These are phyloP conservation scores for Probosciger aterrimus DNA, from an alignment of 2,113 vertebrate species.

Conservation along the genomic window DNA sequence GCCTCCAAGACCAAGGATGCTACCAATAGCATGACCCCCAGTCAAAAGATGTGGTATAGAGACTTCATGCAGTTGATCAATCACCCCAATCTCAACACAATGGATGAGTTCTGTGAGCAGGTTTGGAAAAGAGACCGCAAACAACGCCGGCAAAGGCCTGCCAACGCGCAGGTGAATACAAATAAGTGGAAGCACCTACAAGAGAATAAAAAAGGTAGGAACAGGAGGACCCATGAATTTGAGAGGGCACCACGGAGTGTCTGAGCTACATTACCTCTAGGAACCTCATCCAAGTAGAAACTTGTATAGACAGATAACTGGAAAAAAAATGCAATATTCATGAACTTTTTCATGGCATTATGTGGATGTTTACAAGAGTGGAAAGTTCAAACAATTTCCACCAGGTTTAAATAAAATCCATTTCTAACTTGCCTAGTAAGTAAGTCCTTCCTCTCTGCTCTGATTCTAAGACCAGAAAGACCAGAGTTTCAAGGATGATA, in stretches of 20 bases:
- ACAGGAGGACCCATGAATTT: conserved; percentile 97
- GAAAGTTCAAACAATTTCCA: conserved; percentile 72
- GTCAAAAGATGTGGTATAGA: conserved; percentile 95
- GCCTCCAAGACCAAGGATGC: conserved; percentile 73
- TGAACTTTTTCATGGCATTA: conserved; percentile 80
- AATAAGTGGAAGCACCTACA: conserved; percentile 98
- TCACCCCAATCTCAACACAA: conserved; percentile 92
- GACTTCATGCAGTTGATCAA: conserved; percentile 98
- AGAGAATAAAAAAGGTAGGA: conserved; percentile 96
- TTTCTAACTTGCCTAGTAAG: conserved; percentile 68
- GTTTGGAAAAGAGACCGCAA: conserved; percentile 97
- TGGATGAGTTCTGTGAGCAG: conserved; percentile 98
- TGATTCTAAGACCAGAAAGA: conserved; percentile 39
- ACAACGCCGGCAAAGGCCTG: conserved; percentile 86
- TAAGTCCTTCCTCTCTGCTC: conserved; percentile 47
- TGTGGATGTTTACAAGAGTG: conserved; percentile 86
- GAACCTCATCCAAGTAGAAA: conserved; percentile 78
- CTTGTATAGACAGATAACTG: conserved; percentile 83
- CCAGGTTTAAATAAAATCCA: conserved; percentile 71
- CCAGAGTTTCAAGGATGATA: conserved; percentile 53
- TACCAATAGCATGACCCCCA: conserved; percentile 75
- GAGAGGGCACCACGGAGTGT: conserved; percentile 96
- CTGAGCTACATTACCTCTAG: conserved; percentile 81
- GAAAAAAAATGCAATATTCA: conserved; percentile 85
- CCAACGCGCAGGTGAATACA: conserved; percentile 76